phyloP scores from a whole-genome alignment of 2,888 invertebrate species.

The Tuberolachnus salignus region DNA sequence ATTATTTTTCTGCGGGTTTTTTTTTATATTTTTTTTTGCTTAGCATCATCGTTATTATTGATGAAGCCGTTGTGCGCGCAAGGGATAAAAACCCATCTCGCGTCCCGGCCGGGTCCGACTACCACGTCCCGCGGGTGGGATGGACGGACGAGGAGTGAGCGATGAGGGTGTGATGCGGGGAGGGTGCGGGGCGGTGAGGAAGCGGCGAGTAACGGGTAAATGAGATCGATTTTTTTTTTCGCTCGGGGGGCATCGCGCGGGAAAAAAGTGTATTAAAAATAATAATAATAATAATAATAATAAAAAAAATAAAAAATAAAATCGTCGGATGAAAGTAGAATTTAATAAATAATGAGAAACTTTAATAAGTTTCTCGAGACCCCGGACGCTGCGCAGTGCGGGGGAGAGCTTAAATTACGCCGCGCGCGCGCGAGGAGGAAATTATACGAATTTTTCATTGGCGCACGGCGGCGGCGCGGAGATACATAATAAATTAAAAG shows the following conservation, averaged over 20 bases:
- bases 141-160: neutral
- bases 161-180: neutral
- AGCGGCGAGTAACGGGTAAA: conserved; percentile 29
- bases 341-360: conserved; percentile 56
- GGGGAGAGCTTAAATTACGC: conserved; percentile 53
- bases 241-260: conserved; percentile 12
- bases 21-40: conserved; percentile 3
- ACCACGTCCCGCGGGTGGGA: neutral
- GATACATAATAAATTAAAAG: conserved; percentile 55
- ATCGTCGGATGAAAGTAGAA: conserved; percentile 48
- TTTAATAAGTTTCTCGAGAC: conserved; percentile 52
- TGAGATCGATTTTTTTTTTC: conserved; percentile 53
- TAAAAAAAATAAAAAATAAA: neutral
- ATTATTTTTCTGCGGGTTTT: conserved; percentile 15
- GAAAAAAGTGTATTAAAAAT: conserved; percentile 52
- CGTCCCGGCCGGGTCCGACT: neutral
- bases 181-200: neutral
- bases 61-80: conserved; percentile 7
- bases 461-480: no score
- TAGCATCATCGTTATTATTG: conserved; percentile 42
- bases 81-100: conserved; percentile 21
- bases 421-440: no score
- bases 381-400: no score
- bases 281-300: conserved; percentile 6
- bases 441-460: conserved; percentile 55